These are phyloP conservation scores for Pelodiscus sinensis DNA, from an alignment of 2,113 vertebrate species.

Conservation along the genomic window DNA sequence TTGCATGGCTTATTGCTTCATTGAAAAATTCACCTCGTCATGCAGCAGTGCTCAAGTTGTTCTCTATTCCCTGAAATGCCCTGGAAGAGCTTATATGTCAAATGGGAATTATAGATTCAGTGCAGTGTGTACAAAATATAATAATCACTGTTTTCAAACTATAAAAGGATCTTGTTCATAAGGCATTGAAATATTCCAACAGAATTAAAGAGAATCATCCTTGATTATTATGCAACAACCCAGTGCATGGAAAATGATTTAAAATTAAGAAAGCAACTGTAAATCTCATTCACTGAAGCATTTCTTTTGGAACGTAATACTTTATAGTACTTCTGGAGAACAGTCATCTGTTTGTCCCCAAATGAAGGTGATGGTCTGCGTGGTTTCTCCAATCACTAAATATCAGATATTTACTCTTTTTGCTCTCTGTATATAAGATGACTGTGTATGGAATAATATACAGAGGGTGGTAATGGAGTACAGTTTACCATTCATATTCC, in stretches of 20 bases:
- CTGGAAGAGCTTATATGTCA: constrained; percentile 24
- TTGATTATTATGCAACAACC: not conserved
- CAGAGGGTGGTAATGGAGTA: not conserved
- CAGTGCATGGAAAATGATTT: not conserved
- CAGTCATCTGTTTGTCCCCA: not conserved
- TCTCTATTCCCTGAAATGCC: constrained; percentile 58
- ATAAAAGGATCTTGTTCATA: constrained; percentile 57
- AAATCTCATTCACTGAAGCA: not conserved
- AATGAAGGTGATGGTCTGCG: not conserved
- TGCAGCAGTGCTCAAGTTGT: constrained; percentile 27
- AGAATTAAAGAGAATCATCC: constrained; percentile 30
- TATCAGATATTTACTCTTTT: not conserved
- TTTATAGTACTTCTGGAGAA: not conserved
- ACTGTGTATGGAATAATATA: not conserved
- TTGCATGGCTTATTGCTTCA: constrained; percentile 67
- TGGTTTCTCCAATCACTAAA: not conserved
- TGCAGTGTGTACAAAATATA: constrained; percentile 44
- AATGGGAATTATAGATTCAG: constrained; percentile 60
- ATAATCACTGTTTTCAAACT: constrained; percentile 57
- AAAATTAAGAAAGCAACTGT: constrained; percentile 3
- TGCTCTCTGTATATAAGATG: not conserved
- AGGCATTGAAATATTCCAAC: constrained; percentile 39
- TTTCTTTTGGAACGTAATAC: not conserved
- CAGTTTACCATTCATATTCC: not conserved
- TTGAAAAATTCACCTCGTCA: constrained; percentile 66